phyloP scores from a whole-genome alignment of 2,797 vertebrate genomes.

The Gobio occitaniae region DNA sequence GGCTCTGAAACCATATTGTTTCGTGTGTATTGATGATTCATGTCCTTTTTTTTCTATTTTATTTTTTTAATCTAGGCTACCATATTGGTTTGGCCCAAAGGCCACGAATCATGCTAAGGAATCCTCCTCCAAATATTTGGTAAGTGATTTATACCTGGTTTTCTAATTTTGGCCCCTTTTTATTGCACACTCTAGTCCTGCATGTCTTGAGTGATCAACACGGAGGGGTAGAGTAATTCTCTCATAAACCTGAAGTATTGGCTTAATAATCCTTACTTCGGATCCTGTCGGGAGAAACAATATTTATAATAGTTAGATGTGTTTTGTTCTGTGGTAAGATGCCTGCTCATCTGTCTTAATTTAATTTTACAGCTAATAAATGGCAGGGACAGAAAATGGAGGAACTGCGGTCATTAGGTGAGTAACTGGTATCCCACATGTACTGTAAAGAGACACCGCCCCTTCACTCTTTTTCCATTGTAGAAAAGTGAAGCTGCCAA shows the following conservation, averaged over 20 bases:
- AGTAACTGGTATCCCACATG: neutral
- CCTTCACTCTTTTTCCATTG: no score
- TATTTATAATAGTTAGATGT: no score
- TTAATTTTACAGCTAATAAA: neutral
- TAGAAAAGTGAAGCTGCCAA: no score
- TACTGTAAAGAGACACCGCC: no score
- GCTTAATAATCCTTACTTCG: slow-evolving; percentile 55
- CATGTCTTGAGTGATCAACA: slow-evolving; percentile 64
- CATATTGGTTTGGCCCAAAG: neutral
- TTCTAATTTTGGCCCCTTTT: slow-evolving; percentile 28
- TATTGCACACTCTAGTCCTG: slow-evolving; percentile 63
- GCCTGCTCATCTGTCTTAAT: neutral
- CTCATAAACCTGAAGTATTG: slow-evolving; percentile 63
- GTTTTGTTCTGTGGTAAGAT: neutral
- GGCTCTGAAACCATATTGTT: neutral
- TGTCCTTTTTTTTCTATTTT: neutral
- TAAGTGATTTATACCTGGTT: neutral
- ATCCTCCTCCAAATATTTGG: neutral
- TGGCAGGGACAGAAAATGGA: neutral
- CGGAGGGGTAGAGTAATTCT: slow-evolving; percentile 60
- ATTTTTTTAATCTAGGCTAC: neutral
- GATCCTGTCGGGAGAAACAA: slow-evolving; percentile 67
- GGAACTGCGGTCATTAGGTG: neutral
- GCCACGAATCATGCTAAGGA: neutral
- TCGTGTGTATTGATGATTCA: neutral